Conservation (phyloP, 92 coral and sea anemone genomes). For the Phenganax marumi region DNA sequence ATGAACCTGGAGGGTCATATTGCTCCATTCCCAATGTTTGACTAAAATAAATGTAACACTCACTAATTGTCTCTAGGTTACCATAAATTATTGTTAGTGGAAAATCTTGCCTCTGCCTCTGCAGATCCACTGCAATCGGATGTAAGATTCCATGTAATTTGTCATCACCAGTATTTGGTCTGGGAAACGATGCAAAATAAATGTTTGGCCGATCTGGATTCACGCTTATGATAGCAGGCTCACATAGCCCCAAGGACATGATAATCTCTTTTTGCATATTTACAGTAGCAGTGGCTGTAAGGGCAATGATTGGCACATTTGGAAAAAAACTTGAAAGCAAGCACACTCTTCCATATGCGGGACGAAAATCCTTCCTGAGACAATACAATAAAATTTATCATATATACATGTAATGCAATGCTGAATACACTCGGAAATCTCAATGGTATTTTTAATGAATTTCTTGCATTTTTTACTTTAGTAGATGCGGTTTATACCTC, state of each 20-base stretch:
- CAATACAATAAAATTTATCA: neutral
- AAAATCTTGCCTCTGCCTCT: slow-evolving; percentile 14
- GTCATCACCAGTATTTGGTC: neutral
- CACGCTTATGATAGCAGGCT: neutral
- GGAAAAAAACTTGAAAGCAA: slow-evolving; percentile 2
- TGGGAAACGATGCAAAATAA: neutral
- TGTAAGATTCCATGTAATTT: neutral
- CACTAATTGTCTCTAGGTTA: slow-evolving; percentile 48
- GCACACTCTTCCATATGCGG: neutral
- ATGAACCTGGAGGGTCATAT: slow-evolving; percentile 52
- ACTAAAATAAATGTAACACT: slow-evolving; percentile 50
- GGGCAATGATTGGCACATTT: neutral
- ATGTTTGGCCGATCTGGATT: slow-evolving; percentile 3
- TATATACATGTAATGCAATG: neutral
- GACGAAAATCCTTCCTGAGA: slow-evolving; percentile 1
- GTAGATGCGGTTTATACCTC: neutral
- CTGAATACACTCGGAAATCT: too few relatives aligned
- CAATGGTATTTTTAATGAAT: too few relatives aligned
- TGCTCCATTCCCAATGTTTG: slow-evolving; percentile 36
- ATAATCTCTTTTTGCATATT: neutral
- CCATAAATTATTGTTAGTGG: slow-evolving; percentile 66
- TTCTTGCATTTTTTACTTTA: too few relatives aligned
- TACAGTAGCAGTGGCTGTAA: neutral
- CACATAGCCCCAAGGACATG: neutral
- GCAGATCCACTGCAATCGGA: neutral